phyloP scores from a whole-genome alignment of 2,113 vertebrate species.

The Zootoca vivipara region DNA sequence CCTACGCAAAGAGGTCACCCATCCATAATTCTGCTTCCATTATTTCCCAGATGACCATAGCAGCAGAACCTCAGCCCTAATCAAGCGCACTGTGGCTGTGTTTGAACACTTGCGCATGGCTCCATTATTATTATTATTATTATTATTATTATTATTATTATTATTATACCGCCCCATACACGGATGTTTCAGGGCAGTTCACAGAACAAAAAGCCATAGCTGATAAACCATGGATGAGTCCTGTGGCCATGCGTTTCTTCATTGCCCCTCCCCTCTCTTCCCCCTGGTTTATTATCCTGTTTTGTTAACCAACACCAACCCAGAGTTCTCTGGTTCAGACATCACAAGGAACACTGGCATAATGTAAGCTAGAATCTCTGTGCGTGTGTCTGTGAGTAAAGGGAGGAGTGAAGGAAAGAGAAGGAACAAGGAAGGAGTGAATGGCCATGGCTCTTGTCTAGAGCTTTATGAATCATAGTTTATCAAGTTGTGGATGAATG shows the following conservation, averaged over 20 bases:
- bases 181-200: too few relatives aligned
- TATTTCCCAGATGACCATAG: background rate
- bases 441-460: too few relatives aligned
- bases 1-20: too few relatives aligned
- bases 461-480: background rate
- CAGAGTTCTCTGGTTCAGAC: background rate
- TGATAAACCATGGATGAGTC: background rate
- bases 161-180: background rate
- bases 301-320: background rate
- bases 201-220: background rate
- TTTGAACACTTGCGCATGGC: background rate
- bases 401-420: background rate
- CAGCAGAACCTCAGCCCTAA: fast-evolving
- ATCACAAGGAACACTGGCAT: background rate
- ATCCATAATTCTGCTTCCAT: too few relatives aligned
- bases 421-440: background rate
- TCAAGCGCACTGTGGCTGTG: background rate
- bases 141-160: background rate
- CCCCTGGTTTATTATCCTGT: background rate
- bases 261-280: background rate
- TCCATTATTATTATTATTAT: background rate
- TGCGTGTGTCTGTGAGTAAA: background rate
- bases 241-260: too few relatives aligned
- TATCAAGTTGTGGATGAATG: background rate
- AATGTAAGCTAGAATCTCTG: background rate